These are phyloP conservation scores for Cremastobaeus sp. DNA, from an alignment of 2,888 invertebrate genomes.

Conservation along the genomic window DNA sequence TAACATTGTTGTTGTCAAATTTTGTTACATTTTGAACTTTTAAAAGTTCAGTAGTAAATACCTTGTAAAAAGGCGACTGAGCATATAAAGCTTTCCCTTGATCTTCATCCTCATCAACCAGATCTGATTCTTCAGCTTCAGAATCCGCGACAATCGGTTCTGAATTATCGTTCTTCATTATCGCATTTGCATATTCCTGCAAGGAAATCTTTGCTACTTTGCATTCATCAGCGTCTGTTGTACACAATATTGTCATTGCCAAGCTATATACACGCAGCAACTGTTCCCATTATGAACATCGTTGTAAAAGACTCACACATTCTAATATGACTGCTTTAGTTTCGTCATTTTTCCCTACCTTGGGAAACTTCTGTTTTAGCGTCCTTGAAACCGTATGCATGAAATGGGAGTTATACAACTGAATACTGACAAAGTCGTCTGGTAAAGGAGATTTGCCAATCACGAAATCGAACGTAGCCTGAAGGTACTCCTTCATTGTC, in stretches of 20 bases:
- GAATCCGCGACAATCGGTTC: no score
- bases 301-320: background rate
- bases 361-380: background rate
- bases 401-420: slow-evolving; percentile 16
- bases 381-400: slow-evolving; percentile 8
- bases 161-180: background rate
- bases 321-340: slow-evolving; percentile 1
- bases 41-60: background rate
- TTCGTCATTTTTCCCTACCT: background rate
- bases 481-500: background rate
- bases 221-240: background rate
- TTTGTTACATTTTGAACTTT: background rate
- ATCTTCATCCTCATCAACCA: background rate
- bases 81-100: slow-evolving; percentile 1
- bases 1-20: background rate
- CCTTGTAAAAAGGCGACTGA: slow-evolving; percentile 9
- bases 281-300: background rate
- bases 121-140: background rate
- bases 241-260: background rate
- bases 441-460: background rate
- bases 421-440: slow-evolving; percentile 14
- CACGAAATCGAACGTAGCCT: slow-evolving; percentile 7
- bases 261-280: background rate
- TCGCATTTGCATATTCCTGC: background rate
- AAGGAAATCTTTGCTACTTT: background rate